Conservation (phyloP, 2,888 invertebrate species). For the Onthophagus sagittarius region DNA sequence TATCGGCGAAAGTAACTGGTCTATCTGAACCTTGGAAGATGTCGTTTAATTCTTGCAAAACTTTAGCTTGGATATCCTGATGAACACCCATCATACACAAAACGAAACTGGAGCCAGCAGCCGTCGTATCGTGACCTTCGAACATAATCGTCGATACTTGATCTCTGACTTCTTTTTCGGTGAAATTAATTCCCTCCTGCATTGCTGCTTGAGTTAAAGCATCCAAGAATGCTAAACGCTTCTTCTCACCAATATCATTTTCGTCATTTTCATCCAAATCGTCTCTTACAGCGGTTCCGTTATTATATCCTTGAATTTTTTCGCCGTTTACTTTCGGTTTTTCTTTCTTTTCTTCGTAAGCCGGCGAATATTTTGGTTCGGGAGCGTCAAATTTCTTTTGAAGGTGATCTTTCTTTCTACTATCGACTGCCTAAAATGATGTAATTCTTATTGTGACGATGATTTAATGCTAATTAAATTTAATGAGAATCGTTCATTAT, state of each 20-base stretch:
- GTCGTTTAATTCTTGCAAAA: slow-evolving; percentile 67
- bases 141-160: slow-evolving; percentile 86
- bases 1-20: slow-evolving; percentile 75
- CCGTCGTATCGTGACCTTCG: slow-evolving; percentile 82
- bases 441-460: too few species aligned
- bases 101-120: slow-evolving; percentile 77
- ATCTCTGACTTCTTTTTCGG: slow-evolving; percentile 76
- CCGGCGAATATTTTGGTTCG: slow-evolving; percentile 9
- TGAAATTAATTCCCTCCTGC: slow-evolving; percentile 65
- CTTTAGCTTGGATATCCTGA: slow-evolving; percentile 68
- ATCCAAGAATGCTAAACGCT: slow-evolving; percentile 83
- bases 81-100: slow-evolving; percentile 74
- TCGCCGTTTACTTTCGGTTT: slow-evolving; percentile 4
- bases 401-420: slow-evolving; percentile 71
- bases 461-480: too few species aligned
- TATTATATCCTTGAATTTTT: slow-evolving; percentile 27
- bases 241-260: slow-evolving; percentile 75
- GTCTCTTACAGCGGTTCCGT: slow-evolving; percentile 62
- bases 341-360: slow-evolving; percentile 1
- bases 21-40: slow-evolving; percentile 76
- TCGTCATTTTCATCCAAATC: slow-evolving; percentile 74
- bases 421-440: slow-evolving; percentile 57
- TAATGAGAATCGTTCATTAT: too few species aligned
- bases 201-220: slow-evolving; percentile 71
- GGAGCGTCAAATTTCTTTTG: slow-evolving; percentile 46